These are phyloP conservation scores for Microhierax caerulescens DNA, from an alignment of 2,797 vertebrate genomes.

Conservation along the genomic window DNA sequence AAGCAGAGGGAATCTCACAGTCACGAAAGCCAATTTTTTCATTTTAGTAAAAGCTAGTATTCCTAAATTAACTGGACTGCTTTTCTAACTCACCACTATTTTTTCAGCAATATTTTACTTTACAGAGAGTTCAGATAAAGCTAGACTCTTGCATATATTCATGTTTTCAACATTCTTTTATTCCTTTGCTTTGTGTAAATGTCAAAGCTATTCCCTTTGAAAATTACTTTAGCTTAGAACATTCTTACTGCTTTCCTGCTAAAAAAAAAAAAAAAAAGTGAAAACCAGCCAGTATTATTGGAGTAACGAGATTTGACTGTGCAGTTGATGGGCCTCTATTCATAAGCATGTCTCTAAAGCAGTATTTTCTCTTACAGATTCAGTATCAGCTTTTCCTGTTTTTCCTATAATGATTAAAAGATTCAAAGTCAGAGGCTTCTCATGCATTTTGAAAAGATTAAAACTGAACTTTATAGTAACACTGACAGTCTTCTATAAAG, in stretches of 20 bases:
- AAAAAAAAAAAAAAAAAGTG: not conserved
- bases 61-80: not conserved
- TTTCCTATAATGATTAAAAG: not conserved
- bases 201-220: conserved; percentile 32
- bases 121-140: not conserved
- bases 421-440: not conserved
- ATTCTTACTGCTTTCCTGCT: not conserved
- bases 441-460: not conserved
- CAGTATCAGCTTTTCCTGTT: not conserved
- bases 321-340: not conserved
- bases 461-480: not conserved
- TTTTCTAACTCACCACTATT: not conserved
- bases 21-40: not conserved
- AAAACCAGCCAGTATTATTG: not conserved
- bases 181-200: conserved; percentile 3
- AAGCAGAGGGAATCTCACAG: not conserved
- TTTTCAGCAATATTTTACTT: conserved; percentile 1
- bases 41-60: not conserved
- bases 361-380: not conserved
- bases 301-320: not conserved
- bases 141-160: not conserved
- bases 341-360: not conserved
- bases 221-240: conserved; percentile 2
- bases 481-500: not conserved
- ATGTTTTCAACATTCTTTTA: conserved; percentile 9